Percentiles rank a stretch among this genome's conserved stretches.
These are phyloP conservation scores for Polia nebulosa DNA, from an alignment of 2,888 invertebrate genomes.

Conservation along the genomic window DNA sequence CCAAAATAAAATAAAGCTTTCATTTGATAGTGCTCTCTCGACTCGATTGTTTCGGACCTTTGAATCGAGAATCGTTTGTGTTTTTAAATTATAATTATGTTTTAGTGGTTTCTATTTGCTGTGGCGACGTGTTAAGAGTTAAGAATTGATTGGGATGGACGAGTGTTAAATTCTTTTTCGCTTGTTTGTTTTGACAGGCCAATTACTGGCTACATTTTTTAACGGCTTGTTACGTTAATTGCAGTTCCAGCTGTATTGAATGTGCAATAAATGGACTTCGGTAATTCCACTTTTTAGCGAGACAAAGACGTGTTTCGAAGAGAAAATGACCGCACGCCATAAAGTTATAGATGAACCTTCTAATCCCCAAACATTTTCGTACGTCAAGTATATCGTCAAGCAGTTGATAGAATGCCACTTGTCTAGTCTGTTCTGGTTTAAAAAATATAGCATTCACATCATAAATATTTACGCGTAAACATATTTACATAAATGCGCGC, in stretches of 20 bases:
- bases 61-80: constrained; percentile 71
- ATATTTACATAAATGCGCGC: too few species aligned
- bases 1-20: constrained; percentile 79
- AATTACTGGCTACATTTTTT: constrained; percentile 53
- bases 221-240: constrained; percentile 40
- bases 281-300: constrained; percentile 21
- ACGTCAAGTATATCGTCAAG: neutral
- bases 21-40: constrained; percentile 76
- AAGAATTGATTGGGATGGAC: constrained; percentile 39
- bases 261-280: constrained; percentile 21
- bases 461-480: too few species aligned
- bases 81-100: constrained; percentile 70
- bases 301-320: constrained; percentile 1
- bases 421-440: too few species aligned
- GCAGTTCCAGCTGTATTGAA: constrained; percentile 13
- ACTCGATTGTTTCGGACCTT: constrained; percentile 74
- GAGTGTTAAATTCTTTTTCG: constrained; percentile 31
- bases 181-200: constrained; percentile 48
- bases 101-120: constrained; percentile 66
- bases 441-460: too few species aligned
- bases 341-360: neutral
- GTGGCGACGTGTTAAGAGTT: constrained; percentile 45
- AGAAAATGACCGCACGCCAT: neutral
- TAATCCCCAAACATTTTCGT: neutral
- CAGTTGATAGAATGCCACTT: too few species aligned